phyloP scores from a whole-genome alignment of 2,888 invertebrate genomes.

The Caenorhabditis becei region DNA sequence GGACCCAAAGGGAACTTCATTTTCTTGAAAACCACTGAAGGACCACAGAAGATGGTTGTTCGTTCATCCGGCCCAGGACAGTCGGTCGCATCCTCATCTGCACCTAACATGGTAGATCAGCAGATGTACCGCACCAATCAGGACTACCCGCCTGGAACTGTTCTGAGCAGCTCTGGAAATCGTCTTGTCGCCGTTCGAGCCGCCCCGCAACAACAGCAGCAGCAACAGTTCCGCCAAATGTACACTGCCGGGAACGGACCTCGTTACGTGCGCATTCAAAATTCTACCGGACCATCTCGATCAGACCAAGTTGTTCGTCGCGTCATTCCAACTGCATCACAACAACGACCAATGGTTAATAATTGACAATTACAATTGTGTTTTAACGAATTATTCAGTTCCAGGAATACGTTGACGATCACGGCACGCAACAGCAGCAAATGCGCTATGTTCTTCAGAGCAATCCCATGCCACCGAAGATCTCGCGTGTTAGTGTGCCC shows the following conservation, averaged over 20 bases:
- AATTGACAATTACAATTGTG: neutral
- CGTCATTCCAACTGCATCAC: constrained; percentile 15
- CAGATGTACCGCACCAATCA: neutral
- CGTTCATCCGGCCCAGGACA: neutral
- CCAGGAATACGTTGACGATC: constrained; percentile 29
- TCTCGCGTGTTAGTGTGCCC: constrained; percentile 24
- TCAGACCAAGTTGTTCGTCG: constrained; percentile 19
- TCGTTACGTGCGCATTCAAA: constrained; percentile 17
- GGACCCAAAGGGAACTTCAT: constrained; percentile 12
- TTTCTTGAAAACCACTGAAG: constrained; percentile 16
- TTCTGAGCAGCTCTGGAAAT: neutral
- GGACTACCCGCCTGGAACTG: constrained; percentile 8
- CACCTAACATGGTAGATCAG: neutral
- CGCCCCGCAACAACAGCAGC: neutral
- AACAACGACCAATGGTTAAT: constrained; percentile 18
- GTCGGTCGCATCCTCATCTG: neutral
- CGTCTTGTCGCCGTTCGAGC: constrained; percentile 24
- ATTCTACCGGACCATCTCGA: neutral
- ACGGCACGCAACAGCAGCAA: neutral
- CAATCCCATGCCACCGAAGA: constrained; percentile 18
- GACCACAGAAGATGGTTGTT: constrained; percentile 16
- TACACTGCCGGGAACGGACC: neutral
- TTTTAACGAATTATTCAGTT: constrained; percentile 11
- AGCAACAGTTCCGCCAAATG: constrained; percentile 4
- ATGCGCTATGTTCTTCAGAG: constrained; percentile 24